These are phyloP conservation scores for Chaetorhynchus papuensis DNA, from an alignment of 2,113 vertebrate genomes.

Conservation along the genomic window DNA sequence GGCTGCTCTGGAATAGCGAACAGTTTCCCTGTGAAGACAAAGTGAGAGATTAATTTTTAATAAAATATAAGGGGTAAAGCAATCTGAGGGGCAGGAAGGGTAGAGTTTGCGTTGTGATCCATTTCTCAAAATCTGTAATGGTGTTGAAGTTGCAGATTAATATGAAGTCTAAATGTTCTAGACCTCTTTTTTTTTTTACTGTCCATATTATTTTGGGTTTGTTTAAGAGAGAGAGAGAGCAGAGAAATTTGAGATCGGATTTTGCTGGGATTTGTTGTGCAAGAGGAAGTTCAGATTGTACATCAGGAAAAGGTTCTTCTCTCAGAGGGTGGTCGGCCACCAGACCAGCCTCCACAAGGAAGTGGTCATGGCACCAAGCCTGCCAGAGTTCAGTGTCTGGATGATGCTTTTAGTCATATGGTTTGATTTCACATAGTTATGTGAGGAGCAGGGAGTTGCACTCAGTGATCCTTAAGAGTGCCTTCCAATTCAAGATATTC, in stretches of 20 bases:
- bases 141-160: neutral
- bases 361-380: neutral
- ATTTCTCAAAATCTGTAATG: neutral
- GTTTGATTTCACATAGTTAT: neutral
- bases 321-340: rapidly evolving
- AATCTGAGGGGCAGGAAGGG: neutral
- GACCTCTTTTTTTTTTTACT: neutral
- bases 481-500: neutral
- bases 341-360: neutral
- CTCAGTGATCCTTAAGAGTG: rapidly evolving
- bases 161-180: neutral
- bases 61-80: neutral
- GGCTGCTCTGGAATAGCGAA: neutral
- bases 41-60: neutral
- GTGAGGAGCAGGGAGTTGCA: neutral
- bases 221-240: neutral
- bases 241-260: neutral
- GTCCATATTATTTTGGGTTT: neutral
- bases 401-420: neutral
- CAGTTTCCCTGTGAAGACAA: neutral
- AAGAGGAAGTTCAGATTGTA: neutral
- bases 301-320: neutral
- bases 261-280: neutral
- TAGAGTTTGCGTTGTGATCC: neutral
- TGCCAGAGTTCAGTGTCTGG: neutral